phyloP scores from a whole-genome alignment of 2,888 invertebrate genomes.

The Dysmachus trigonus region DNA sequence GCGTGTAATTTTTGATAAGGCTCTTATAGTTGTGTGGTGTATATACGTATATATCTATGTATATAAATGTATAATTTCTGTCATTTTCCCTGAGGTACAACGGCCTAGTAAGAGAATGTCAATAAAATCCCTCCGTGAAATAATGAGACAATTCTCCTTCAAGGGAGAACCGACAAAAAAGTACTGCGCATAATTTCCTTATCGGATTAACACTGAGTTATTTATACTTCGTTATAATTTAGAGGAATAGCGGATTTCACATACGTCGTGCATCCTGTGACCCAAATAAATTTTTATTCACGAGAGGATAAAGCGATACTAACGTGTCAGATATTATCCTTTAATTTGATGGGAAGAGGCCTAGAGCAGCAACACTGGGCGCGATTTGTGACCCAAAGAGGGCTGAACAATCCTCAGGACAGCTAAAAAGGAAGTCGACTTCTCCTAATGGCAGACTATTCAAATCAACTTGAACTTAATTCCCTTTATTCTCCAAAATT shows the following conservation, averaged over 20 bases:
- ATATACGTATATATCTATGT: no score
- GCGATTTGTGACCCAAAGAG: not conserved
- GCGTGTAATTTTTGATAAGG: no score
- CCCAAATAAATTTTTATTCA: slow-evolving; percentile 28
- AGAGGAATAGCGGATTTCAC: not conserved
- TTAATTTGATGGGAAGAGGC: not conserved
- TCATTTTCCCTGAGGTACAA: not conserved
- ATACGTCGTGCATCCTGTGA: not conserved
- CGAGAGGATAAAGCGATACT: slow-evolving; percentile 23
- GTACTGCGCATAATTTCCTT: not conserved
- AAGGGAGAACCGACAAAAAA: not conserved
- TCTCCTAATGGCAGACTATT: not conserved
- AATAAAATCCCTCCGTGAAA: not conserved
- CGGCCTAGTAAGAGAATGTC: not conserved
- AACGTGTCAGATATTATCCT: not conserved
- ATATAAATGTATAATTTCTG: no score
- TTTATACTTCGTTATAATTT: slow-evolving; percentile 24
- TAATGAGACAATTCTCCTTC: not conserved
- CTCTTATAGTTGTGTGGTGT: no score
- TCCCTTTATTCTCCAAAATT: not conserved
- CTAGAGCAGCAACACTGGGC: not conserved
- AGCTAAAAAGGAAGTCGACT: not conserved
- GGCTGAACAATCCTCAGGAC: not conserved
- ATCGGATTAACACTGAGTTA: slow-evolving; percentile 25
- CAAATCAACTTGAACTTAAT: not conserved